Percentiles rank a stretch among this genome's conserved stretches.
Evolutionary conservation across 2,888 invertebrate species (phyloP).

Genomic region (Lottia gigantea): DNA sequence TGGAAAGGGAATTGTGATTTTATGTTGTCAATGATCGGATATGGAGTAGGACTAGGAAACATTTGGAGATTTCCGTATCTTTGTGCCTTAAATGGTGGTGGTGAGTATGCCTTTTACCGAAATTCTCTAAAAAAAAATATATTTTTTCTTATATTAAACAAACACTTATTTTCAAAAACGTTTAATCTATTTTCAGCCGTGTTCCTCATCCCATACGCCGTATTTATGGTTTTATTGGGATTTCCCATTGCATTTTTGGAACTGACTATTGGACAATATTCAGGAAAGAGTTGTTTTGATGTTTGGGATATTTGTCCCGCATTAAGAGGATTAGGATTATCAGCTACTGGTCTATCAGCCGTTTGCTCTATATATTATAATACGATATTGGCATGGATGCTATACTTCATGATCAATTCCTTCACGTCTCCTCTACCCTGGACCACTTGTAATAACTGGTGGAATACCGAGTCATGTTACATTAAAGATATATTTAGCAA

Average conservation of each 20-base stretch:
- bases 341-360: conserved; percentile 78
- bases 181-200: conserved; percentile 71
- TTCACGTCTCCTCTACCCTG: conserved; percentile 87
- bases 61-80: no score
- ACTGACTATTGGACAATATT: conserved; percentile 73
- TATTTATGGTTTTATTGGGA: conserved; percentile 72
- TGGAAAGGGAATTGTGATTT: no score
- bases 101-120: no score
- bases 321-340: conserved; percentile 72
- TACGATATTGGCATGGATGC: conserved; percentile 96
- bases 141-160: no score
- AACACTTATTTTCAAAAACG: no score
- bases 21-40: no score
- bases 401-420: conserved; percentile 91
- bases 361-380: conserved; percentile 95
- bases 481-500: background rate
- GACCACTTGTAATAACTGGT: conserved; percentile 76
- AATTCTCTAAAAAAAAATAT: no score
- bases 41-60: no score
- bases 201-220: conserved; percentile 74
- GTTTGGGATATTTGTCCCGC: conserved; percentile 73
- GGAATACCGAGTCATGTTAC: conserved; percentile 70
- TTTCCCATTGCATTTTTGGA: conserved; percentile 74
- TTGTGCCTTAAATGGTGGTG: no score
- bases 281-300: conserved; percentile 71